Conservation (phyloP, 2,888 invertebrate species). For the Mamestra brassicae region DNA sequence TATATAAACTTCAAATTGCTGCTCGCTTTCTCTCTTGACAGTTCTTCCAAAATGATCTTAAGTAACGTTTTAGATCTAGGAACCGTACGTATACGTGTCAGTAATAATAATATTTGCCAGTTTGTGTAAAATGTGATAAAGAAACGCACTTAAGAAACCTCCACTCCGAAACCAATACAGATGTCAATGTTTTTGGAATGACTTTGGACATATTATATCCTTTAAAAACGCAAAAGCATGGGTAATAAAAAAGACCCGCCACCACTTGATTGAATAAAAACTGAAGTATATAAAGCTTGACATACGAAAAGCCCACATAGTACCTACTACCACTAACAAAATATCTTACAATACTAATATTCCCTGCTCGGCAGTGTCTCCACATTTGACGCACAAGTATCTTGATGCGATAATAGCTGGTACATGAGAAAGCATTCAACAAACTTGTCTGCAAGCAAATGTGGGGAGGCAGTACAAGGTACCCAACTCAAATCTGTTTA, state of each 20-base stretch:
- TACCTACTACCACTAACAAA: conserved; percentile 21
- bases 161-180: background rate
- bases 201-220: background rate
- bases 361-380: conserved; percentile 28
- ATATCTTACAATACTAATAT: conserved; percentile 50
- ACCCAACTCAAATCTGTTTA: conserved; percentile 83
- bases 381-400: conserved; percentile 65
- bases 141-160: background rate
- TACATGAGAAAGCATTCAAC: conserved; percentile 87
- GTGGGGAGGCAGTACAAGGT: conserved; percentile 72
- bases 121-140: background rate
- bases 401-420: conserved; percentile 84
- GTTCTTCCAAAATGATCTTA: no score
- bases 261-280: conserved; percentile 25
- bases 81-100: no score
- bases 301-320: background rate
- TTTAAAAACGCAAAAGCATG: background rate
- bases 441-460: conserved; percentile 78
- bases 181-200: background rate
- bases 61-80: no score
- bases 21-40: no score
- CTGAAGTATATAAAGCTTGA: background rate
- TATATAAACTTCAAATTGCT: no score
- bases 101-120: no score
- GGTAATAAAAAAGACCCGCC: background rate